A percentile compares a stretch with the other conserved stretches of the same genome.
Conservation (phyloP, 1,140 invertebrate species). For the Coptotermes formosanus region DNA sequence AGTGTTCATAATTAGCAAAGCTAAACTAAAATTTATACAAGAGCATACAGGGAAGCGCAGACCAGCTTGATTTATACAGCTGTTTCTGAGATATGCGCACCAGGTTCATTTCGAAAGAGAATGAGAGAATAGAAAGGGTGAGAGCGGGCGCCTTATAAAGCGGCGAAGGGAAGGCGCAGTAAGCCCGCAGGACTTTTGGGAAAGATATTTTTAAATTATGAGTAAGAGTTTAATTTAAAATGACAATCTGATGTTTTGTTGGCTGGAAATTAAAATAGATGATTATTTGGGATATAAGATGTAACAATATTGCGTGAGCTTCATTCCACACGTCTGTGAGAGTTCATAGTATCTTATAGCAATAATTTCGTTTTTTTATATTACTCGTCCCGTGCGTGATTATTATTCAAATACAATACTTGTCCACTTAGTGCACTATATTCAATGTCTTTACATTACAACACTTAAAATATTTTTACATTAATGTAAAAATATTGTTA, state of each 20-base stretch:
- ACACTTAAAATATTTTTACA: no score
- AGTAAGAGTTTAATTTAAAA: background rate
- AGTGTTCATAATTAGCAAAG: background rate
- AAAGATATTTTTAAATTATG: conserved; percentile 1
- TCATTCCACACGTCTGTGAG: no score
- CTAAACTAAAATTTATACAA: conserved; percentile 15
- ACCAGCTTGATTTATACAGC: background rate
- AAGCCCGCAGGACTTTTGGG: background rate
- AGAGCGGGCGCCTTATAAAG: background rate
- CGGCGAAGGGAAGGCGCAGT: background rate
- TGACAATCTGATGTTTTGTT: background rate
- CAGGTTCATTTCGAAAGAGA: background rate
- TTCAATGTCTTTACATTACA: no score
- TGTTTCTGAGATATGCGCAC: background rate
- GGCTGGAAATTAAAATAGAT: background rate
- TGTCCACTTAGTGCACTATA: no score
- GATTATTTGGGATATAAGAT: no score
- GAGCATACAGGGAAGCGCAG: background rate
- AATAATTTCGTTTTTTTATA: no score
- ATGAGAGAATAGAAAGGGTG: no score
- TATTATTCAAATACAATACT: no score
- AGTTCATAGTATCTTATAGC: no score
- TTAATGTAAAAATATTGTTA: no score
- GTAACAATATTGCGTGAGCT: no score
- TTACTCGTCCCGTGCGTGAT: no score